Evolutionary conservation across 1,140 invertebrate species (phyloP).

Genomic region (Drosophila carrolli): DNA sequence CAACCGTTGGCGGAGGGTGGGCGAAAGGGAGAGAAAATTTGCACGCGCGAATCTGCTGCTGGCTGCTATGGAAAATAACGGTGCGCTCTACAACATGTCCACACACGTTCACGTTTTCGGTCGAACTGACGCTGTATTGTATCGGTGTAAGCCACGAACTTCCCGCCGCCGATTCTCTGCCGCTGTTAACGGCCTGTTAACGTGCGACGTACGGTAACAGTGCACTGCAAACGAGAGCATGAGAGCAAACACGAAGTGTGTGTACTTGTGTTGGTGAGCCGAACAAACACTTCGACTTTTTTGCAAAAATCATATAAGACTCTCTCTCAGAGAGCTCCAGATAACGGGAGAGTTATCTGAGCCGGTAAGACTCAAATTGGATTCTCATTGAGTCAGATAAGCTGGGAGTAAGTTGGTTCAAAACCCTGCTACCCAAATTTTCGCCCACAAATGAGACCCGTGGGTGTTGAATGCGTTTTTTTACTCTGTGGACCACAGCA

Average conservation of each 20-base stretch:
- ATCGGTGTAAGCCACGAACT: constrained; percentile 6
- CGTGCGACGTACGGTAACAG: neutral
- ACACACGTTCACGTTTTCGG: constrained; percentile 43
- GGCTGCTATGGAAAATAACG: constrained; percentile 21
- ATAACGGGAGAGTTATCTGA: constrained; percentile 16
- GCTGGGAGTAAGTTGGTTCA: constrained; percentile 28
- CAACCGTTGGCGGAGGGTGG: neutral
- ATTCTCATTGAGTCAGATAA: constrained; percentile 73
- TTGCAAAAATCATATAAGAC: constrained; percentile 59
- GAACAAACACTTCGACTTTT: constrained; percentile 38
- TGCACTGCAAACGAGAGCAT: neutral
- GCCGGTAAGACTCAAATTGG: constrained; percentile 49
- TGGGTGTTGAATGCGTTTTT: constrained; percentile 34
- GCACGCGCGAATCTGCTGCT: constrained; percentile 39
- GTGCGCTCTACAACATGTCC: constrained; percentile 50
- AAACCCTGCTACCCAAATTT: constrained; percentile 37
- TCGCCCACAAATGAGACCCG: constrained; percentile 14
- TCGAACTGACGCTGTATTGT: constrained; percentile 6
- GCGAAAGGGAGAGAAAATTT: constrained; percentile 19
- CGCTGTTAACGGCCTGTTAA: neutral
- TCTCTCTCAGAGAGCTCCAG: neutral
- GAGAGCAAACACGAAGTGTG: constrained; percentile 1
- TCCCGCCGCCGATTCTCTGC: neutral
- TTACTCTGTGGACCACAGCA: constrained; percentile 18
- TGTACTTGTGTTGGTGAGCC: neutral